Percentiles rank a stretch among this genome's conserved stretches.
These are phyloP conservation scores for Macroramphosus scolopax DNA, from an alignment of 2,797 vertebrate species.

Conservation along the genomic window DNA sequence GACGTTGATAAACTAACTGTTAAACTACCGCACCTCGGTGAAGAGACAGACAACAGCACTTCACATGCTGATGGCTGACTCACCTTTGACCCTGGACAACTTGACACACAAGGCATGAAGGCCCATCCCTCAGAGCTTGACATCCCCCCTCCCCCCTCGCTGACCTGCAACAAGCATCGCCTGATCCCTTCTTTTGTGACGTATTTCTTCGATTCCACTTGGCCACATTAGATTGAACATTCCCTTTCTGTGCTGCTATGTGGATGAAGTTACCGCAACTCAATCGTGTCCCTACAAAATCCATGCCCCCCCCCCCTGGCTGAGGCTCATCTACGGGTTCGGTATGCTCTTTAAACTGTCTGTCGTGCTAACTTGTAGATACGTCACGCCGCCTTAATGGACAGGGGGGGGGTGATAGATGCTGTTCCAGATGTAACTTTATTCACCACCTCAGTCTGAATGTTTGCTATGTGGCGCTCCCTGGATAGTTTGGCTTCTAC, in stretches of 20 bases:
- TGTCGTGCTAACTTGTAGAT: conserved; percentile 19
- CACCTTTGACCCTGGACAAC: conserved; percentile 27
- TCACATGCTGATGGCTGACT: conserved; percentile 13
- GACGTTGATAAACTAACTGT: conserved; percentile 26
- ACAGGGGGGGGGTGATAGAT: conserved; percentile 26
- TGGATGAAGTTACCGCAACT: conserved; percentile 56
- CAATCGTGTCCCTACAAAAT: conserved; percentile 14
- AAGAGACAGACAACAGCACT: conserved; percentile 9
- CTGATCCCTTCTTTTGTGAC: too few relatives aligned
- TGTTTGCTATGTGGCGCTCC: conserved; percentile 40
- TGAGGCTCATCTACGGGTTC: conserved; percentile 38
- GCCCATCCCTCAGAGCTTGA: not conserved
- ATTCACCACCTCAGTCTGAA: conserved; percentile 32
- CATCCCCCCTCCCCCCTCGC: too few relatives aligned
- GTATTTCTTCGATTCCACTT: too few relatives aligned
- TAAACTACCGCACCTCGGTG: conserved; percentile 11
- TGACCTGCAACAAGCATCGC: conserved; percentile 17
- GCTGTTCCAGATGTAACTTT: conserved; percentile 31
- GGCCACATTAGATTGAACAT: too few relatives aligned
- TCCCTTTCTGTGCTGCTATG: conserved; percentile 31
- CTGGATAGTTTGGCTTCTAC: conserved; percentile 34
- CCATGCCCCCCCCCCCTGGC: too few relatives aligned
- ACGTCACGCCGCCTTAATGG: conserved; percentile 17
- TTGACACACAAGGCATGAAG: conserved; percentile 12
- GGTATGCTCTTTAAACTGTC: conserved; percentile 39